These are phyloP conservation scores for Dipus sagitta DNA, from an alignment of 2,797 vertebrate genomes.

Conservation along the genomic window DNA sequence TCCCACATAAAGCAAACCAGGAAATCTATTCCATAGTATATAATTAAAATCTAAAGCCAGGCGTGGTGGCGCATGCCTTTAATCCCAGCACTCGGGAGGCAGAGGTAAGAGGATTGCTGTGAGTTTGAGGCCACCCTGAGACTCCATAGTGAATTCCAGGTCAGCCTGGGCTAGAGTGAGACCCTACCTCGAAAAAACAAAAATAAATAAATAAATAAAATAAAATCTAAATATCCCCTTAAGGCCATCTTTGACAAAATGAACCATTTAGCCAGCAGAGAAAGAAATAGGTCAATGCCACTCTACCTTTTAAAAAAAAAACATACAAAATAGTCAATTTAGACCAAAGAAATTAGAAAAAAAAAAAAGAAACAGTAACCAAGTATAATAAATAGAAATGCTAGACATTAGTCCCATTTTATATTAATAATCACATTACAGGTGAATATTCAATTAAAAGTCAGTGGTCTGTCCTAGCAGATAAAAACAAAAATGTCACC, in stretches of 20 bases:
- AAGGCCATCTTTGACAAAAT: slow-evolving; percentile 29
- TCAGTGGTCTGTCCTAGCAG: not conserved
- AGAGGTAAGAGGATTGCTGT: too few relatives aligned
- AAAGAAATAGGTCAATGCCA: not conserved
- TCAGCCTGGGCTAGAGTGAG: too few relatives aligned
- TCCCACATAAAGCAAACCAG: not conserved
- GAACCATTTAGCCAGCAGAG: not conserved
- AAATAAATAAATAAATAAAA: too few relatives aligned
- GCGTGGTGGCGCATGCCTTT: too few relatives aligned
- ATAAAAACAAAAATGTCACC: not conserved
- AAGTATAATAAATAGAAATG: not conserved
- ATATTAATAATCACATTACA: not conserved
- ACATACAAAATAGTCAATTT: not conserved
- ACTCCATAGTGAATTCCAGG: too few relatives aligned
- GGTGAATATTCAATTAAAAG: slow-evolving; percentile 29
- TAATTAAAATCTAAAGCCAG: too few relatives aligned
- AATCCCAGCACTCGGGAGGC: too few relatives aligned
- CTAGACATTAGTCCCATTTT: not conserved
- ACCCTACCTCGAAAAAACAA: too few relatives aligned
- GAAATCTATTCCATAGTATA: not conserved
- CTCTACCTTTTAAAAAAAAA: not conserved
- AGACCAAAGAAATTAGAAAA: slow-evolving; percentile 4
- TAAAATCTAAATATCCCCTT: not conserved
- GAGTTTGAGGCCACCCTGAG: too few relatives aligned
- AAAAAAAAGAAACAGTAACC: not conserved